Percentiles rank a stretch among this genome's conserved stretches.
Conservation (phyloP, 2,797 vertebrate genomes). For the Peromyscus eremicus region DNA sequence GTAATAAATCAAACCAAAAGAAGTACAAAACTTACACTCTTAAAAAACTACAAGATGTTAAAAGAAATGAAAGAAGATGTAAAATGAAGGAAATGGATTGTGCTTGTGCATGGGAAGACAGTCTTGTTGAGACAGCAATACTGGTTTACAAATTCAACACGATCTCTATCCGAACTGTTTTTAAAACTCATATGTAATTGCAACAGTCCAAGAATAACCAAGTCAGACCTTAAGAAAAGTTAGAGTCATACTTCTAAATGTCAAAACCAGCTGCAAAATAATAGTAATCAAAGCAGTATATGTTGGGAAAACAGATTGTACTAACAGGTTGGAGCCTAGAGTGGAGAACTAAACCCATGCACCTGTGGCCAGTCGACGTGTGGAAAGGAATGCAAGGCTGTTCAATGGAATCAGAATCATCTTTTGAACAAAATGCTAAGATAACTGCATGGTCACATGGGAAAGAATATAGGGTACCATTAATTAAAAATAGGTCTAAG, state of each 20-base stretch:
- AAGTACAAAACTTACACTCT: background rate
- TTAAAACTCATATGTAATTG: background rate
- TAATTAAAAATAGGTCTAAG: background rate
- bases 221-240: constrained; percentile 15
- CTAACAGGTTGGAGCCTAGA: background rate
- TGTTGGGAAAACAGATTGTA: background rate
- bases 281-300: background rate
- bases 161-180: constrained; percentile 7
- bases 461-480: background rate
- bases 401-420: background rate
- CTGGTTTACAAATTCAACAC: background rate
- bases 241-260: background rate
- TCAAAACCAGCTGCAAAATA: constrained; percentile 1
- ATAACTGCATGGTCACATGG: no score
- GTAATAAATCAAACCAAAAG: constrained; percentile 16
- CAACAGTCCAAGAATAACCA: background rate
- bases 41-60: constrained; percentile 15
- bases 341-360: background rate
- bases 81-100: background rate
- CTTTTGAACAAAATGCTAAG: background rate
- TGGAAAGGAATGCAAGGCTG: background rate
- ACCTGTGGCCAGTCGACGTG: background rate
- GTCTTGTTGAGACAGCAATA: background rate
- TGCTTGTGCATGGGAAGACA: background rate
- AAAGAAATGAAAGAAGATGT: constrained; percentile 39